Conservation (phyloP, 2,888 invertebrate species). For the Lissonota sp. region DNA sequence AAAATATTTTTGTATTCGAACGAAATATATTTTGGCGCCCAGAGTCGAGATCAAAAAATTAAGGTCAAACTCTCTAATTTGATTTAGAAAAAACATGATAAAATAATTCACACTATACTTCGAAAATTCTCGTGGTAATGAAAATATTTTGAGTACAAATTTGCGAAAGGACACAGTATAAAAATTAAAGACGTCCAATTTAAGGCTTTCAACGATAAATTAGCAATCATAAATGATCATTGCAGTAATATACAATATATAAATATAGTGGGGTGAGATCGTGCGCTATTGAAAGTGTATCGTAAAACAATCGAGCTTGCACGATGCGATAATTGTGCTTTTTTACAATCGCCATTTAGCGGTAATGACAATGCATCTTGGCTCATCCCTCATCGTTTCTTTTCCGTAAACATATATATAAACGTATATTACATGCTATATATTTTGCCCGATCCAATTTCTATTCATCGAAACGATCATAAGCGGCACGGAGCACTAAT, state of each 20-base stretch:
- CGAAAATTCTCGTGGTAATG: too few relatives aligned
- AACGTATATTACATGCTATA: constrained; percentile 17
- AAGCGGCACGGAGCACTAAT: constrained; percentile 55
- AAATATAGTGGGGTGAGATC: constrained; percentile 16
- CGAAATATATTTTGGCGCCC: too few relatives aligned
- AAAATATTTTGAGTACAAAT: too few relatives aligned
- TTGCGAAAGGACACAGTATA: too few relatives aligned
- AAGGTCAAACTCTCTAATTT: too few relatives aligned
- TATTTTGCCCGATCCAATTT: constrained; percentile 59
- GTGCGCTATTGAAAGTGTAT: constrained; percentile 34
- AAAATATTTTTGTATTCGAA: too few relatives aligned
- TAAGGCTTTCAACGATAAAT: constrained; percentile 19
- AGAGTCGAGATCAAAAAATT: too few relatives aligned
- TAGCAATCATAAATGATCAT: background rate
- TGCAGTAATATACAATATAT: constrained; percentile 9
- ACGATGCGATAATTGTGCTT: constrained; percentile 35
- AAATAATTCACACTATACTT: too few relatives aligned
- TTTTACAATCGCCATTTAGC: constrained; percentile 45
- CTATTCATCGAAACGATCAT: constrained; percentile 56
- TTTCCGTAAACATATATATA: constrained; percentile 1
- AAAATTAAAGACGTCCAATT: too few relatives aligned
- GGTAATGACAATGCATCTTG: constrained; percentile 53
- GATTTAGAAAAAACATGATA: too few relatives aligned
- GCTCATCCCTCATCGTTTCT: constrained; percentile 11
- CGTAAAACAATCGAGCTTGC: constrained; percentile 44